Evolutionary conservation across 1,140 invertebrate species (phyloP), one percentile per base, ranked within the genome.

Genomic region (Drosophila fuyamai): DNA sequence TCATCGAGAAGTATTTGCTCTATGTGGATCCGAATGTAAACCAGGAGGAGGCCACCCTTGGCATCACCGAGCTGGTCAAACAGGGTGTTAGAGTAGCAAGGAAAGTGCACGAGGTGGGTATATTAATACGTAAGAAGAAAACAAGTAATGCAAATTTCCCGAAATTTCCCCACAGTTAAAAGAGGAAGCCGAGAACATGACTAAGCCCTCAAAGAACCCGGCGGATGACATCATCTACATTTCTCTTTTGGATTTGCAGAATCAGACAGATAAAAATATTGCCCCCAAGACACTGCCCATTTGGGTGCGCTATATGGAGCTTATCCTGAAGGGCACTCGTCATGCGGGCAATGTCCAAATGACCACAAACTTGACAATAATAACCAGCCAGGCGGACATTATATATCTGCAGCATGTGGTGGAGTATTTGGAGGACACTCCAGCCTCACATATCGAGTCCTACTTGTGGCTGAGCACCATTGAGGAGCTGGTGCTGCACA

Each of bases 381-480:
- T 95, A 51, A 92, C 95, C 10, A 93, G 93, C 14, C 90, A 94
- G 18, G 90, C 92, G 0, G 95, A 96, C 86, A 86, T 96, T n/a
- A 90, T 93, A 14, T 96, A 95, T 76, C 89, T 96, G 61, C 93
- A 94, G 50, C 78, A 93, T 2, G 86, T 95, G 38, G 93, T 94
- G 5, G 85, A 94, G 1, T 93, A 94, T 72, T 62, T 96, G 36
- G 81, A 94, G 8, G 93, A 93, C 7, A 93, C 92, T 0, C 93
- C 95, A 0, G 88, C 94, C 12, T 81, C 93, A 18, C 62, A 94
- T 32, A 85, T 96, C 50, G 95, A 96, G 88, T 93, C 95, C 0
- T 95, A 94, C 71, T 92, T 96, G 68, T 96, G 96, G 96, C 94
- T 95, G 90, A 93, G 94, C 65, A 93, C 95, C 0, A 93, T 96